Percentiles rank a stretch among this genome's conserved stretches.
Conservation (phyloP, 2,888 invertebrate genomes). For the Spilarctia lutea region DNA sequence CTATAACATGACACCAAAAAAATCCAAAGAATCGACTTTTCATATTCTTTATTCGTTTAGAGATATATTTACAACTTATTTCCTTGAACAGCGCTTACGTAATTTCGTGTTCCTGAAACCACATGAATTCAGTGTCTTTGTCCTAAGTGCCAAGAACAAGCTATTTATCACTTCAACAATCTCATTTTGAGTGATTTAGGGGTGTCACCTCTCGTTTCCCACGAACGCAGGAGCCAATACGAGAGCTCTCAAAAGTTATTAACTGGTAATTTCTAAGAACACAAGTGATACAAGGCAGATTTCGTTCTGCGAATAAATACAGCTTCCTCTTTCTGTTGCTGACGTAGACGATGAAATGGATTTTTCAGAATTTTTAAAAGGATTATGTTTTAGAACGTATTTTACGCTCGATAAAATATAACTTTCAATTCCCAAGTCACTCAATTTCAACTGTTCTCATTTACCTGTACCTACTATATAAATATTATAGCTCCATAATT, state of each 20-base stretch:
- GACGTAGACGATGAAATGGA: slow-evolving; percentile 39
- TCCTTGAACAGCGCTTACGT: slow-evolving; percentile 39
- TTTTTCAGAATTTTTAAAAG: not conserved
- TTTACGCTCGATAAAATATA: not conserved
- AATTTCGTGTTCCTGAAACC: slow-evolving; percentile 44
- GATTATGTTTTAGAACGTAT: not conserved
- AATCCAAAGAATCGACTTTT: slow-evolving; percentile 6
- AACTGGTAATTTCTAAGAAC: slow-evolving; percentile 47
- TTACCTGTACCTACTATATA: too few relatives aligned
- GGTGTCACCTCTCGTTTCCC: slow-evolving; percentile 39
- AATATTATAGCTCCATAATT: too few relatives aligned
- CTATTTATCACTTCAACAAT: slow-evolving; percentile 50
- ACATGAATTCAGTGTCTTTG: slow-evolving; percentile 44
- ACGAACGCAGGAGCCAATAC: slow-evolving; percentile 40
- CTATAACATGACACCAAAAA: slow-evolving; percentile 16
- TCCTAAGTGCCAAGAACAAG: slow-evolving; percentile 39
- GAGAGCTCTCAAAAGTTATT: slow-evolving; percentile 26
- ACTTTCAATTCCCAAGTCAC: too few relatives aligned
- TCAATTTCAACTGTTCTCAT: too few relatives aligned
- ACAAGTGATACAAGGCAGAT: slow-evolving; percentile 41
- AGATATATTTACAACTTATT: slow-evolving; percentile 43
- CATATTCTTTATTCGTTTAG: slow-evolving; percentile 8
- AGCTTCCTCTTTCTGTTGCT: slow-evolving; percentile 27
- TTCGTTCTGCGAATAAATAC: slow-evolving; percentile 42
- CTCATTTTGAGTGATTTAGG: slow-evolving; percentile 57